Conservation (phyloP, 2,797 vertebrate genomes). For the Pangasius sanitwongsei region DNA sequence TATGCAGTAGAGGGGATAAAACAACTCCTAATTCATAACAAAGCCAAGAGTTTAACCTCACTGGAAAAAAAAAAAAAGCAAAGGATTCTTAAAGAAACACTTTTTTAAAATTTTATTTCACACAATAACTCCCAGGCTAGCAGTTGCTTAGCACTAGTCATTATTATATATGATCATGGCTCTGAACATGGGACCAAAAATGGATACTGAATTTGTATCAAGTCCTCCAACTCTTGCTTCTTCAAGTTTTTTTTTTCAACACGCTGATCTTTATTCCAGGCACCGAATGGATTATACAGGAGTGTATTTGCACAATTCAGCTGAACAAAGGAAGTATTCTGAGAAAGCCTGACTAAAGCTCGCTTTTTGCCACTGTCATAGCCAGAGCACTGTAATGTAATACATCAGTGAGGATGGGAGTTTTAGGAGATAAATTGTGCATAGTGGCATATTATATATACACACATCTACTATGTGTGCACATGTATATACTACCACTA, state of each 20-base stretch:
- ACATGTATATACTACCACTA: constrained; percentile 48
- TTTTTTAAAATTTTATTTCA: neutral
- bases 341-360: constrained; percentile 61
- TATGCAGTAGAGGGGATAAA: neutral
- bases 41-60: neutral
- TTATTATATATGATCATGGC: constrained; percentile 46
- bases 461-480: constrained; percentile 24
- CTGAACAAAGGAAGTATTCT: constrained; percentile 60
- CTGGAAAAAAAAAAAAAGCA: neutral
- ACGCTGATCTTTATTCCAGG: constrained; percentile 75
- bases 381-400: constrained; percentile 43
- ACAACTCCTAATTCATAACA: neutral
- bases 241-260: constrained; percentile 29
- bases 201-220: constrained; percentile 65
- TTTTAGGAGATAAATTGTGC: constrained; percentile 33
- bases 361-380: constrained; percentile 43
- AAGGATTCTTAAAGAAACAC: neutral
- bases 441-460: constrained; percentile 35
- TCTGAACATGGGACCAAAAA: constrained; percentile 52
- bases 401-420: constrained; percentile 28
- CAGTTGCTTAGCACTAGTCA: constrained; percentile 38
- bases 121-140: constrained; percentile 25
- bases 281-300: constrained; percentile 73
- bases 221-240: constrained; percentile 59
- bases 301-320: constrained; percentile 63